A percentile compares a stretch with the other conserved stretches of the same genome.
phyloP scores from a whole-genome alignment of 1,140 invertebrate species.

The Tetramorium parvispinum region DNA sequence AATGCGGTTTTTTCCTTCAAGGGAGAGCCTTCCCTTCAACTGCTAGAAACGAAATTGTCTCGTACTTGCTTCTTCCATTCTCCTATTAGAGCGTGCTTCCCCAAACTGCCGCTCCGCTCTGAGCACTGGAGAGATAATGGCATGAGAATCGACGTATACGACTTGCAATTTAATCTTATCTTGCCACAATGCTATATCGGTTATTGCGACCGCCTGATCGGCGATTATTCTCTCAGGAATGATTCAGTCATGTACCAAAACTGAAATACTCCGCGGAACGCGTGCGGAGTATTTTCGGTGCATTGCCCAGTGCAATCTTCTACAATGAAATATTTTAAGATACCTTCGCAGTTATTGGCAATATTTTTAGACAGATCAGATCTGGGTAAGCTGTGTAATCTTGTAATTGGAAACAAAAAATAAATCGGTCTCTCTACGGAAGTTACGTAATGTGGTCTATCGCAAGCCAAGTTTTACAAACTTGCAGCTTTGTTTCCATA shows the following conservation, averaged over 20 bases:
- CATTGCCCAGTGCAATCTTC: slow-evolving; percentile 47
- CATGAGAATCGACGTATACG: not conserved
- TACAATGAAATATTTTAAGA: slow-evolving; percentile 61
- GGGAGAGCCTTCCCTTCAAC: too few species aligned
- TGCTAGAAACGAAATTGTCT: not conserved
- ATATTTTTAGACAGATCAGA: slow-evolving; percentile 54
- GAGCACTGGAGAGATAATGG: not conserved
- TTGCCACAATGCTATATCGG: slow-evolving; percentile 52
- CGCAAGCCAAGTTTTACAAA: not conserved
- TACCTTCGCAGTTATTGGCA: slow-evolving; percentile 25
- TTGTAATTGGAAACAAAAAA: not conserved
- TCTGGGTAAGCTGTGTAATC: slow-evolving; percentile 57
- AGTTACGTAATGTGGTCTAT: slow-evolving; percentile 7
- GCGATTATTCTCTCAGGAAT: slow-evolving; percentile 24
- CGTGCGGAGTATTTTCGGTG: not conserved
- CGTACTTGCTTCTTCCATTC: too few species aligned
- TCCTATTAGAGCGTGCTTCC: not conserved
- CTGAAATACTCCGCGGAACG: not conserved
- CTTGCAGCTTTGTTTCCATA: not conserved
- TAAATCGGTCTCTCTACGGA: not conserved
- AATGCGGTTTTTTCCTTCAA: not conserved
- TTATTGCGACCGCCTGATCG: slow-evolving; percentile 50
- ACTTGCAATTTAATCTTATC: slow-evolving; percentile 67
- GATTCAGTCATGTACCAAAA: slow-evolving; percentile 48
- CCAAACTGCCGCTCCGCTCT: not conserved